These are phyloP conservation scores for Gobio occitaniae DNA, from an alignment of 2,797 vertebrate genomes.

Conservation along the genomic window DNA sequence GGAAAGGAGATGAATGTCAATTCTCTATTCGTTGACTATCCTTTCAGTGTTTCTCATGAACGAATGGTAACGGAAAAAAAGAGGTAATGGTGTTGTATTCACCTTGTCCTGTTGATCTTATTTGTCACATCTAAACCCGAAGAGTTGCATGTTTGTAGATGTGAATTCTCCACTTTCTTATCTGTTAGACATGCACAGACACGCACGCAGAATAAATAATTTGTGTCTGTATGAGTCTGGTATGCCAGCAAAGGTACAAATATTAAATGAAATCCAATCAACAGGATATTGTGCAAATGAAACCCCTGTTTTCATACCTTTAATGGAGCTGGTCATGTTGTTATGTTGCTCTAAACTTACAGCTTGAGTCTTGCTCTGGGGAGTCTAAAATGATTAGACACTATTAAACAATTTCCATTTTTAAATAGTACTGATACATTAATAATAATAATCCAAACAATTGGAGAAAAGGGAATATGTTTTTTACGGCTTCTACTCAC, in stretches of 20 bases:
- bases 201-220: conserved; percentile 3
- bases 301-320: conserved; percentile 61
- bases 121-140: conserved; percentile 71
- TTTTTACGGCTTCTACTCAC: conserved; percentile 66
- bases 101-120: conserved; percentile 66
- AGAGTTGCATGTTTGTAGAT: conserved; percentile 72
- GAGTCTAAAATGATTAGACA: conserved; percentile 2
- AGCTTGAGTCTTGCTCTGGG: conserved; percentile 66
- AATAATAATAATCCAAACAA: neutral
- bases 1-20: neutral
- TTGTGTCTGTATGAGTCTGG: neutral
- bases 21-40: neutral
- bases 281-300: neutral
- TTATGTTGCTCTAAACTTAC: conserved; percentile 70
- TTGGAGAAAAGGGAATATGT: neutral
- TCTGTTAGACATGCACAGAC: conserved; percentile 65
- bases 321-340: conserved; percentile 62
- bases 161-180: conserved; percentile 72
- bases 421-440: neutral
- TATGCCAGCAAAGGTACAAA: conserved; percentile 18
- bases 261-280: neutral
- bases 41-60: neutral
- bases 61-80: neutral
- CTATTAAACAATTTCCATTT: neutral
- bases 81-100: conserved; percentile 52